Evolutionary conservation across 2,113 vertebrate genomes (phyloP).

Genomic region (Puntigrus tetrazona): DNA sequence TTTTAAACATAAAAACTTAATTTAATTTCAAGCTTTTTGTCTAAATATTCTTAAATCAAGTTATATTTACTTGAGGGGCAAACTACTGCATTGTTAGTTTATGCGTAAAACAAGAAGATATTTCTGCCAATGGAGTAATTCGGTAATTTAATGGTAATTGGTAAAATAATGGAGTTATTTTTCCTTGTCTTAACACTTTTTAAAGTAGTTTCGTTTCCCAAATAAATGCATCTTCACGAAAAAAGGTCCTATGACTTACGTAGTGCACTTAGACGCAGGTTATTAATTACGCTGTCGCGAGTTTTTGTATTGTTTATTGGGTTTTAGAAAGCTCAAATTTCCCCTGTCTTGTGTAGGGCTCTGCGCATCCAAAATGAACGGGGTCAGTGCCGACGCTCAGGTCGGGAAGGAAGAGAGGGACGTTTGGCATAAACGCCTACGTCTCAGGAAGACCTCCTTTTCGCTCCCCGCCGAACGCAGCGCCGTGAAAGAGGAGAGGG

Average conservation of each 20-base stretch:
- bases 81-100: no score
- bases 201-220: no score
- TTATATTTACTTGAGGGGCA: no score
- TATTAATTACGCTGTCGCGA: slow-evolving; percentile 30
- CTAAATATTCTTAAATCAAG: no score
- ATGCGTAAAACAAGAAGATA: no score
- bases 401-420: slow-evolving; percentile 54
- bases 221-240: not conserved
- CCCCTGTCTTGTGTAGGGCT: slow-evolving; percentile 57
- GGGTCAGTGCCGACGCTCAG: slow-evolving; percentile 31
- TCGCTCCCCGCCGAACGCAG: slow-evolving; percentile 67
- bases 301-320: not conserved
- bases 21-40: no score
- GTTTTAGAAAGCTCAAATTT: not conserved
- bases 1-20: no score
- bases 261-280: not conserved
- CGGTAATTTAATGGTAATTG: no score
- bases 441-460: slow-evolving; percentile 69
- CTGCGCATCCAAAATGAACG: slow-evolving; percentile 55
- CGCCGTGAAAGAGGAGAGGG: slow-evolving; percentile 65
- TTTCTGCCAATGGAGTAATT: no score
- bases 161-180: no score
- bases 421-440: slow-evolving; percentile 66
- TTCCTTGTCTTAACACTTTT: no score
- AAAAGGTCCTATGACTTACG: not conserved